Conservation (phyloP, 2,888 invertebrate genomes). For the Cantharis lateralis region DNA sequence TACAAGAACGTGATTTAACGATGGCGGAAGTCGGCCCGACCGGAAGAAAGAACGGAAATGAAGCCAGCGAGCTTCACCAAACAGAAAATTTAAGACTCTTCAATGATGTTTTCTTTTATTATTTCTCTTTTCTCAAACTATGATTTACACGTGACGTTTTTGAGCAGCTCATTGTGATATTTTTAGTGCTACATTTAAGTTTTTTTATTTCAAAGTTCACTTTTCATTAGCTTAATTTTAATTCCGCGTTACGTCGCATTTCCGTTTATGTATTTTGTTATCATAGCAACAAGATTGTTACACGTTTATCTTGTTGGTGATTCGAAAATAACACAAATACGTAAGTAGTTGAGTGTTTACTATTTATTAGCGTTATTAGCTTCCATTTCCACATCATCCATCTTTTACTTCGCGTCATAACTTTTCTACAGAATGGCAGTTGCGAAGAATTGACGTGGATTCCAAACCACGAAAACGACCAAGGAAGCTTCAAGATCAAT, state of each 20-base stretch:
- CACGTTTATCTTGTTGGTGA: background rate
- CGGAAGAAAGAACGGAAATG: constrained; percentile 33
- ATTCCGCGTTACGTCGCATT: background rate
- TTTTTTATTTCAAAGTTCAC: background rate
- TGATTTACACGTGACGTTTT: background rate
- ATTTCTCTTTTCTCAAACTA: background rate
- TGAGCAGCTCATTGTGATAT: background rate
- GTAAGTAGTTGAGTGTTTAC: background rate
- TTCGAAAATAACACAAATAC: background rate
- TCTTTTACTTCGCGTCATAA: too few species aligned
- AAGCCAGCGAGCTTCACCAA: constrained; percentile 25
- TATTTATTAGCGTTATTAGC: background rate
- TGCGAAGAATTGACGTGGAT: background rate
- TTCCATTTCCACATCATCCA: background rate
- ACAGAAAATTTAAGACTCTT: constrained; percentile 26
- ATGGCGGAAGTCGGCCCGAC: constrained; percentile 30
- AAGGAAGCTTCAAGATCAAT: too few species aligned
- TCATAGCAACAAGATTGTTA: background rate
- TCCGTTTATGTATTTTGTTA: background rate
- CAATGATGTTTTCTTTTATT: constrained; percentile 7
- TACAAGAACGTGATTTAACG: constrained; percentile 34
- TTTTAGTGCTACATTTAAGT: background rate
- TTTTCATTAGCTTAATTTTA: background rate
- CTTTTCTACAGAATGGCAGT: background rate
- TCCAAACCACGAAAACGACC: background rate